Percentiles rank a stretch among this genome's conserved stretches.
These are phyloP conservation scores for Plutomurus gul DNA, from an alignment of 1,140 invertebrate species.

Conservation along the genomic window DNA sequence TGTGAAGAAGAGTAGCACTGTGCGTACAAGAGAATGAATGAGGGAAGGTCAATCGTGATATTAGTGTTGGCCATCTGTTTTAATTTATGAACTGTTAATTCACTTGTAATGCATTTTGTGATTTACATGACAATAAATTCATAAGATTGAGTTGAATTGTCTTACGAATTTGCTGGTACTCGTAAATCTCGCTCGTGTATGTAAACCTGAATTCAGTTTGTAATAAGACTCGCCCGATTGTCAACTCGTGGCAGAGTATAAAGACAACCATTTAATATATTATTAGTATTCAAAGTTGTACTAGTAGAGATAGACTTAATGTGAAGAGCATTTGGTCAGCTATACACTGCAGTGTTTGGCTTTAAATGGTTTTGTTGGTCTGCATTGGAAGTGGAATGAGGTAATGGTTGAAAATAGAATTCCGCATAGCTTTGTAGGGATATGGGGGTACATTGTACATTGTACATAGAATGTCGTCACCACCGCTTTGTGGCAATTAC, in stretches of 20 bases:
- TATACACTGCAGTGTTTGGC: too few relatives aligned
- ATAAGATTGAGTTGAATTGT: neutral
- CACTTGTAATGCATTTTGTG: neutral
- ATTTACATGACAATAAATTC: neutral
- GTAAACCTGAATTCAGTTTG: too few relatives aligned
- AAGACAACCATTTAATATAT: too few relatives aligned
- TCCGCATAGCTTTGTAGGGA: neutral
- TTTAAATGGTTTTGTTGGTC: neutral
- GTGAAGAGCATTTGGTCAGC: too few relatives aligned
- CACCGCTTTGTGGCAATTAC: neutral
- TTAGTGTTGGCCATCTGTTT: neutral
- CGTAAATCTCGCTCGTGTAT: neutral
- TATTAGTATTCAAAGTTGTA: too few relatives aligned
- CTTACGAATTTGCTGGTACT: neutral
- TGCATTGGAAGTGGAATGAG: neutral
- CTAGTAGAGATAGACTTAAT: too few relatives aligned
- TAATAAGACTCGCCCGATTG: too few relatives aligned
- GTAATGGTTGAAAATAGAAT: neutral
- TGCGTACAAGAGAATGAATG: neutral
- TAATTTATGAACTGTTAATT: neutral
- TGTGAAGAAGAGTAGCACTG: neutral
- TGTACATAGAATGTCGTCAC: too few relatives aligned
- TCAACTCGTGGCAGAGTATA: too few relatives aligned
- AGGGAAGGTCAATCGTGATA: neutral
- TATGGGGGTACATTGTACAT: neutral